Conservation (phyloP, 2,113 vertebrate species). For the Scortum barcoo region DNA sequence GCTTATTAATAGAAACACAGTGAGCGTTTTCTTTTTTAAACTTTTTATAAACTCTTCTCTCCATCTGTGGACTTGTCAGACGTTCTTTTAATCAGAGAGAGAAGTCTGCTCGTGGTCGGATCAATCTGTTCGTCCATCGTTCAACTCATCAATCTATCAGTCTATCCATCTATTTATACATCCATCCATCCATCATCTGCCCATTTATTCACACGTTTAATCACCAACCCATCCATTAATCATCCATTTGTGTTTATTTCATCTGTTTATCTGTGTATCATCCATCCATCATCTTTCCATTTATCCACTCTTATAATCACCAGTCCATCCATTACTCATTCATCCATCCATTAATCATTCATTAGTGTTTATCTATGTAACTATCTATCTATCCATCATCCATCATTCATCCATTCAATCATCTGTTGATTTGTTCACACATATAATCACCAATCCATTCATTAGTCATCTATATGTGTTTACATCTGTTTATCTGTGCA, state of each 20-base stretch:
- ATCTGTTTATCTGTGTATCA: not conserved
- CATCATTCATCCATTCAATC: no score
- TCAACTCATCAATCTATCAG: not conserved
- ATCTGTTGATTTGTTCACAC: no score
- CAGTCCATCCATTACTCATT: no score
- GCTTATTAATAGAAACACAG: slow-evolving; percentile 53
- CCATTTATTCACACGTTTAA: slow-evolving; percentile 5
- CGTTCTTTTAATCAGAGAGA: slow-evolving; percentile 1
- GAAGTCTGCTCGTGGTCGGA: not conserved
- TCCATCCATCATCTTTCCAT: no score
- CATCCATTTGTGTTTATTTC: not conserved
- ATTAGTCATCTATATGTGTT: no score
- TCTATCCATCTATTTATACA: not conserved
- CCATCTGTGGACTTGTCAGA: not conserved
- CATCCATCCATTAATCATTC: no score
- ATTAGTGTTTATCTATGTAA: not conserved
- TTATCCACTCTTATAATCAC: no score
- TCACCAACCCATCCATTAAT: not conserved
- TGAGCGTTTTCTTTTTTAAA: slow-evolving; percentile 9
- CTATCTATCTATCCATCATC: not conserved
- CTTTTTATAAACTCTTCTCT: not conserved
- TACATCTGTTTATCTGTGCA: no score
- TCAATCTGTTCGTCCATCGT: not conserved
- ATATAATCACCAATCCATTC: no score
- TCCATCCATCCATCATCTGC: not conserved